phyloP scores from a whole-genome alignment of 2,888 invertebrate genomes.

The Aporophyla nigra region DNA sequence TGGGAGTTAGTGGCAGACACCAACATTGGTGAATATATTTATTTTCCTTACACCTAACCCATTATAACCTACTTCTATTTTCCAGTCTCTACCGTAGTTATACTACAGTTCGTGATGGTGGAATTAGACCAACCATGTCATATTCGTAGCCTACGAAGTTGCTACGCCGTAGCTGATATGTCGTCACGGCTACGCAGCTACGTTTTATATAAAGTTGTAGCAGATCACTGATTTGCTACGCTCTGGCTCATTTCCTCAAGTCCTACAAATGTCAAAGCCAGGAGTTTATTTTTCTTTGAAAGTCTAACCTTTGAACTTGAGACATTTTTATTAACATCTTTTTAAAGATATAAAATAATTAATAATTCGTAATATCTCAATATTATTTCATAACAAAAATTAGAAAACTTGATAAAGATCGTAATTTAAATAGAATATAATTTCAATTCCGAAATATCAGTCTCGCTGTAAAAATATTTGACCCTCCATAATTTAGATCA shows the following conservation, averaged over 20 bases:
- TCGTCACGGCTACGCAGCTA: slow-evolving; percentile 34
- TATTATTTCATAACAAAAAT: slow-evolving; percentile 16
- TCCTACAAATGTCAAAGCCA: slow-evolving; percentile 47
- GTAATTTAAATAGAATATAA: slow-evolving; percentile 35
- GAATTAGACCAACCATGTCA: background rate
- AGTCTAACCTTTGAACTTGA: slow-evolving; percentile 27
- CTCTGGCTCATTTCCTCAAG: slow-evolving; percentile 51
- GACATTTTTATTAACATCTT: background rate
- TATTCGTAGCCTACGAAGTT: slow-evolving; percentile 11
- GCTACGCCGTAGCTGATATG: slow-evolving; percentile 49
- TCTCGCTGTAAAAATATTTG: slow-evolving; percentile 52
- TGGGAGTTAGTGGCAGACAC: slow-evolving; percentile 7
- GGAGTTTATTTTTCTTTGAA: slow-evolving; percentile 46
- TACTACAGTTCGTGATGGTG: background rate
- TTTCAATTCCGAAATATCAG: slow-evolving; percentile 32
- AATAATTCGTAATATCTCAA: slow-evolving; percentile 5
- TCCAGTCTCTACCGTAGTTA: too few relatives aligned
- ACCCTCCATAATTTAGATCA: slow-evolving; percentile 47
- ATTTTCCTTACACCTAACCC: background rate
- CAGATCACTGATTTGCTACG: slow-evolving; percentile 44
- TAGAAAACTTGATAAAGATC: background rate
- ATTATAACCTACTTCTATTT: background rate
- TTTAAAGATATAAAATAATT: slow-evolving; percentile 5
- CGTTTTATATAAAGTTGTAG: slow-evolving; percentile 32
- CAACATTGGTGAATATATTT: slow-evolving; percentile 1